Evolutionary conservation across 2,113 vertebrate genomes (phyloP).

Genomic region (Charadrius vociferus): DNA sequence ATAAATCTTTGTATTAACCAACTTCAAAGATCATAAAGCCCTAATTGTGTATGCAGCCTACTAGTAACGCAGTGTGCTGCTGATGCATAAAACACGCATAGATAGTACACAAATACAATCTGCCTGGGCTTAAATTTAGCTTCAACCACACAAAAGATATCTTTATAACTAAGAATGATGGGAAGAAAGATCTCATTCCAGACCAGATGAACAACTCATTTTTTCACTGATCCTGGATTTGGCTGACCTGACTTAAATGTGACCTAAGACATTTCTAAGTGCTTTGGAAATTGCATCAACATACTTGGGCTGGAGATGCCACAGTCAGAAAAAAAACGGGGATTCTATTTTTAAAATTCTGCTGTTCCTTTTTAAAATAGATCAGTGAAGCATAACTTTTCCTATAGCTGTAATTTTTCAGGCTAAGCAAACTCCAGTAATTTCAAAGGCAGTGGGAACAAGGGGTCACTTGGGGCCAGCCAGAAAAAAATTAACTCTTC

Average conservation of each 20-base stretch:
- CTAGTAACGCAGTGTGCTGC: background rate
- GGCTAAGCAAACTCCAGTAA: slow-evolving; percentile 40
- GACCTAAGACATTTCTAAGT: slow-evolving; percentile 63
- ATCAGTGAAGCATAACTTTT: slow-evolving; percentile 35
- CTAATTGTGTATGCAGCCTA: background rate
- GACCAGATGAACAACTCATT: slow-evolving; percentile 45
- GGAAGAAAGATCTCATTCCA: slow-evolving; percentile 56
- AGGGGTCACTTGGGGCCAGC: slow-evolving; percentile 18
- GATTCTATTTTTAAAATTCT: slow-evolving; percentile 62
- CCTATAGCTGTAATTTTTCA: slow-evolving; percentile 49
- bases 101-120: slow-evolving; percentile 21
- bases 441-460: slow-evolving; percentile 59
- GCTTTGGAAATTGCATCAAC: slow-evolving; percentile 68
- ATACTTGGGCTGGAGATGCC: slow-evolving; percentile 45
- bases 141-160: slow-evolving; percentile 43
- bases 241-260: slow-evolving; percentile 61
- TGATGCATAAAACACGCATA: background rate
- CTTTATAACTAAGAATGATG: slow-evolving; percentile 55
- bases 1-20: background rate
- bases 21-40: background rate
- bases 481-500: slow-evolving; percentile 7
- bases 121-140: slow-evolving; percentile 43
- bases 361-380: slow-evolving; percentile 57
- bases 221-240: slow-evolving; percentile 61
- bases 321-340: background rate